Percentiles rank a stretch among this genome's conserved stretches.
Conservation (phyloP, 2,113 vertebrate genomes). For the Catagonus wagneri region DNA sequence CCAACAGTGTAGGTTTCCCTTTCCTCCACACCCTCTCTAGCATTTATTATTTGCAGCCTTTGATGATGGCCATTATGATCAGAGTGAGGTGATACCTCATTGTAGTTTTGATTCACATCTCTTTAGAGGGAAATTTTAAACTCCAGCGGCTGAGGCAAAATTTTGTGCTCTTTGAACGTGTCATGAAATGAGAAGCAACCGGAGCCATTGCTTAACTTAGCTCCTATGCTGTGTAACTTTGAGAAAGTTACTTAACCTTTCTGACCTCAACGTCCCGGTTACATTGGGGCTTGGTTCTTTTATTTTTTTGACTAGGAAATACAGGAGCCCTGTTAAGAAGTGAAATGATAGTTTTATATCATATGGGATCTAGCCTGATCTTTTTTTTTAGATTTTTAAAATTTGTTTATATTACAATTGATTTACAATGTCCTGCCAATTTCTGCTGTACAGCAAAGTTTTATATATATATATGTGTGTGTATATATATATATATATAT, state of each 20-base stretch:
- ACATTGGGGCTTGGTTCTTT: background rate
- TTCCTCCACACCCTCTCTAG: background rate
- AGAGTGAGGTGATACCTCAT: background rate
- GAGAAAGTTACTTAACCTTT: conserved; percentile 19
- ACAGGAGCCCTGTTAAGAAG: background rate
- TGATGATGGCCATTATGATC: background rate
- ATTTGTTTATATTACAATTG: no score
- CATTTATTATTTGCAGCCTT: background rate
- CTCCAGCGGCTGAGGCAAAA: background rate
- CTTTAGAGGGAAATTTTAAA: background rate
- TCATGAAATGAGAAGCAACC: background rate
- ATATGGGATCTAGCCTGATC: background rate
- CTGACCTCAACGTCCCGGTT: background rate
- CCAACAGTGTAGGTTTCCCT: background rate
- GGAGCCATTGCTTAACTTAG: background rate
- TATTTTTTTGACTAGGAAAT: background rate
- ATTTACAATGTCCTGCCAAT: no score
- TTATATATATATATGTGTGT: no score
- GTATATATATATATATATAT: no score
- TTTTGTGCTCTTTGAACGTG: background rate
- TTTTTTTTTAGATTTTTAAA: no score
- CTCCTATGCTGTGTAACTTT: background rate
- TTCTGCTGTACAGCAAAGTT: no score
- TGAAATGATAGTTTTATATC: background rate
- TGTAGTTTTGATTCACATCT: background rate